Evolutionary conservation across 2,888 invertebrate genomes (phyloP), one percentile per base, ranked within the genome.

Genomic region (Agrilus cyanescens): DNA sequence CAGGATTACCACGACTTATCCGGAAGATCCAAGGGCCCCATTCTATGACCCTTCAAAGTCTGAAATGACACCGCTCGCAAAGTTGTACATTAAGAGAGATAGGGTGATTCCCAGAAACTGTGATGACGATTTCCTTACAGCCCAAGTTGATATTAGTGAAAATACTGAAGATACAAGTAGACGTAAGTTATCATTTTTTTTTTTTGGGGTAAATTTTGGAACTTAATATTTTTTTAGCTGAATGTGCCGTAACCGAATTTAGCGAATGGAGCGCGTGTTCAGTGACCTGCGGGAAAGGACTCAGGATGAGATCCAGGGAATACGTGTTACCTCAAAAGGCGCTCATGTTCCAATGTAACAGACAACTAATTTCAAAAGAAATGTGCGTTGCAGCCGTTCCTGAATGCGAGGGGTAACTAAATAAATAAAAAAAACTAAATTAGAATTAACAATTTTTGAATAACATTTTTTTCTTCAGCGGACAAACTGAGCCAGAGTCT

Each of bases 1-100:
- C 57, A 77, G 80, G 46, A 95, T 98, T 55, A 95, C 95, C 0
- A 82, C 86, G 2, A 85, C 80, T 66, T 88, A 84, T 65, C 95
- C 95, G 0, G 87, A 89, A 65, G 89, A 95, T 69, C 84, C 86
- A 0, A 75, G 85, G 46, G 85, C 94, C 0, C 97, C 97, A 0
- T 98, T 97, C 68, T 95, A 88, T 67, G 82, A 87, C 60, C 78
- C 83, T 0, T 66, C 71, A 3, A 71, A 71, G 3, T 57, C 63
- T 15, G 75, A 75, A 41, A 76, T 78, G 31, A 44, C 35, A 20
- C 90, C 97, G 0, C 66, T 98, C 63, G 97, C 96, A 0, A 76
- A 72, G 25, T 72, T 97, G 2, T 80, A 84, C 56, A 70, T 98
- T 39, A 78, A 76, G 12, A 66, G 91, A 44, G 83, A 85, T 51